Evolutionary conservation across 2,113 vertebrate species (phyloP), one percentile per base, ranked within the genome.

Genomic region (Limanda limanda): DNA sequence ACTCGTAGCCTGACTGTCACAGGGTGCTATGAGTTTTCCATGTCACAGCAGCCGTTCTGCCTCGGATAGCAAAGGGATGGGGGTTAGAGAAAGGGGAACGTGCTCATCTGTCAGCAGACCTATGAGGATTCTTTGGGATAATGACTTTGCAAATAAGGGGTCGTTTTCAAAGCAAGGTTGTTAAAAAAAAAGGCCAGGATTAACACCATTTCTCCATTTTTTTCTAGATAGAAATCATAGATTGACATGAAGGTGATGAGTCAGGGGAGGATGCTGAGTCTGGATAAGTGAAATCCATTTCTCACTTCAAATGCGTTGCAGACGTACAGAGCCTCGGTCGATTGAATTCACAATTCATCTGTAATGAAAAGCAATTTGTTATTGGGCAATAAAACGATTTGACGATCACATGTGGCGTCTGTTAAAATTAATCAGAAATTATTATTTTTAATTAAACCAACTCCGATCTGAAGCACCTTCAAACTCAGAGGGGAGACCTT

Each of bases 401-500:
- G 60, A 66, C 58, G 47, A 54, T 68, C 24, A 71, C 70, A 45
- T 35, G 24, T 18, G 40, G 11, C 64, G 69, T 52, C 57, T 48
- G 12, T 24, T 75, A 1, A 75, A 86, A 79, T 79, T 18, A 67
- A 72, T 55, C 55, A 64, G 15, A 60, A 54, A 52, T 21, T 67
- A 12, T 51, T 1, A 42, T 56, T 81, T 37, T 68, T 60, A 14
- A 74, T 78, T 15, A 54, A 78, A 55, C 58, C 25, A 17, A 17
- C 24, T 87, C 82, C 83, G 61, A 85, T 78, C 31, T 60, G 15
- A 20, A 74, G 56, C 59, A 37, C 12, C 40, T 65, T 54, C 31
- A 47, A 54, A 18, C 47, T 5, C 47, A 5, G 4, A 51, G 47
- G 47, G 47, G 47, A 51, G 18, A 18, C 47, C 47, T 17, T 51